These are phyloP conservation scores for Micrastur ruficollis DNA, from an alignment of 2,797 vertebrate species.

Conservation along the genomic window DNA sequence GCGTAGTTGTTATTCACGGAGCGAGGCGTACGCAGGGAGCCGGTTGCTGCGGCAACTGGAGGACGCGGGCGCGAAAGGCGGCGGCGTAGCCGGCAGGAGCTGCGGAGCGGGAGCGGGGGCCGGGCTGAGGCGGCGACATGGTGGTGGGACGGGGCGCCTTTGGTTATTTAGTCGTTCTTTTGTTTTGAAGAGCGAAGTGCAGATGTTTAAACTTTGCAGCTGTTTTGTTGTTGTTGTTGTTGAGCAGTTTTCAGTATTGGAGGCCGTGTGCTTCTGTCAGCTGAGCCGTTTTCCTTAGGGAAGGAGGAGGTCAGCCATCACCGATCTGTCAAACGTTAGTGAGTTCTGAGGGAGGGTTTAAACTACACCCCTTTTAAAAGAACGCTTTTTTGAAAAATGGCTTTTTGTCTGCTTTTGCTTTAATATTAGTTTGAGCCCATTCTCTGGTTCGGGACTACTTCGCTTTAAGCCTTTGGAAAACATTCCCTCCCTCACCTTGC, in stretches of 20 bases:
- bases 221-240: not conserved
- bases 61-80: not conserved
- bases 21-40: not conserved
- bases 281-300: not conserved
- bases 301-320: not conserved
- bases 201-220: not conserved
- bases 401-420: not conserved
- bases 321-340: not conserved
- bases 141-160: not conserved
- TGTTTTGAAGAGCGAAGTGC: not conserved
- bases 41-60: not conserved
- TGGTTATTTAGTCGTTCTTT: not conserved
- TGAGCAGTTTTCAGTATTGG: fast-evolving
- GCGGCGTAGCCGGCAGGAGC: not conserved
- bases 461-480: not conserved
- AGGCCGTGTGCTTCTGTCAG: not conserved
- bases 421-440: not conserved
- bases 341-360: not conserved
- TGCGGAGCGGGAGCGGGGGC: not conserved
- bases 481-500: not conserved
- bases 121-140: not conserved
- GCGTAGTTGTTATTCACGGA: not conserved
- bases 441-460: not conserved
- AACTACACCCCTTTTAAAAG: not conserved
- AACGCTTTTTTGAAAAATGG: fast-evolving